Percentiles rank a stretch among this genome's conserved stretches.
phyloP scores from a whole-genome alignment of 37 sponge, comb jelly and placozoan genomes.

The Lycopodina hypogea region DNA sequence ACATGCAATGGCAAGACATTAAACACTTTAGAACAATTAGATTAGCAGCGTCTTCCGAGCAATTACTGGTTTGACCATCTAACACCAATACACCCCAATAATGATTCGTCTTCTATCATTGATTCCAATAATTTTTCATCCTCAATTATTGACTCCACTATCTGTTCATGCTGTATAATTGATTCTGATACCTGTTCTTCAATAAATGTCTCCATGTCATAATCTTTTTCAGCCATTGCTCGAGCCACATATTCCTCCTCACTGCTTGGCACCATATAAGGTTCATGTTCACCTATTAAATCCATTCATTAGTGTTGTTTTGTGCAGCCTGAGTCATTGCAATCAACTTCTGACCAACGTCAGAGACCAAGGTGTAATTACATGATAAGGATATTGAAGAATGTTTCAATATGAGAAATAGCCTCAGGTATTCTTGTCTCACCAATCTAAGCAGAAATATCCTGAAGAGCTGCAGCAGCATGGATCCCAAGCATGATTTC shows the following conservation, averaged over 20 bases:
- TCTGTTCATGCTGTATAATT: no score
- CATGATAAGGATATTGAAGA: background rate
- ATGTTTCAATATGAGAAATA: slow-evolving; percentile 14
- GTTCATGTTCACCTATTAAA: background rate
- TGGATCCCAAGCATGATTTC: background rate
- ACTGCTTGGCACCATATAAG: no score
- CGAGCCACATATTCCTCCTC: no score
- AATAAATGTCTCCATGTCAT: no score
- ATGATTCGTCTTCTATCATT: no score
- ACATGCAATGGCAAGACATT: slow-evolving; percentile 6
- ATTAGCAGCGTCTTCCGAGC: no score
- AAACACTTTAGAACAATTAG: slow-evolving; percentile 6
- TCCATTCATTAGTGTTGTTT: slow-evolving; percentile 3
- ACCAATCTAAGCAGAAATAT: background rate
- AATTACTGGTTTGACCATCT: background rate
- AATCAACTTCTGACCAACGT: slow-evolving; percentile 13
- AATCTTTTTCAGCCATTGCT: no score
- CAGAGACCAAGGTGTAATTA: background rate
- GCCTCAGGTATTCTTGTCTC: background rate
- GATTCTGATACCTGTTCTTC: no score
- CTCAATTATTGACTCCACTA: no score
- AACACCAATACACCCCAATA: no score
- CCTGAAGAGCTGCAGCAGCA: slow-evolving; percentile 37
- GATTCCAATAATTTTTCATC: no score
- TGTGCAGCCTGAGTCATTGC: slow-evolving; percentile 26